Base-by-base conservation (phyloP, 2,888 invertebrate genomes). In the Zelleria hepariella region DNA sequence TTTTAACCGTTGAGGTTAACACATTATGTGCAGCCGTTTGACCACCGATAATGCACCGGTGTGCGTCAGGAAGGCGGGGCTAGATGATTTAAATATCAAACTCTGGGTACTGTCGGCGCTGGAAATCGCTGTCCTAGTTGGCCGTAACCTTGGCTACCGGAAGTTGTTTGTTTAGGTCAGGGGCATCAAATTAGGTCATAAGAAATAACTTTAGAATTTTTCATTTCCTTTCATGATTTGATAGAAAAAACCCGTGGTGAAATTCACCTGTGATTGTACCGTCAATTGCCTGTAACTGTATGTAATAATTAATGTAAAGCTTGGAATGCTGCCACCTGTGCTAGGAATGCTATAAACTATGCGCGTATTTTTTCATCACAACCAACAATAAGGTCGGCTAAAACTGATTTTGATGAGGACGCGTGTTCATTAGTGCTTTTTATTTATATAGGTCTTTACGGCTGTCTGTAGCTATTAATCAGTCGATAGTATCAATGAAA, bases 1-100 rank as follows among this genome's bases (percentile, higher is more conserved):
- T 83, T 86, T 80, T 83, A 86, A 85, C 78, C 68, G 69, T 65
- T 82, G 80, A 83, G 86, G 85, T 77, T 79, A 72, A 68, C 66
- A 72, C 73, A 75, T 72, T 73, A 71, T 67, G 59, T 52, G 26
- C 52, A 20, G 61, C 66, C 51, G 51, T 68, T 65, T 68, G 74
- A 73, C 75, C 77, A 74, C 75, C 73, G 66, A 67, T 60, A 68
- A 62, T 57, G 56, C 59, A 63, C 62, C 64, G 21, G 62, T 67
- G 64, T 67, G 62, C 67, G 64, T 64, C 64, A 54, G 58, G 26
- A 15, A 59, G 58, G 60, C 65, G 67, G 49, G 68, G 76, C 75
- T 75, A 78, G 32, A 15, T 42, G 32, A 42, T 42, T 42, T 42
- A 42, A 42, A 42, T 42, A 42, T 42, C 32, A 42, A 15, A 15